Conservation (phyloP, 2,113 vertebrate genomes). For the Edolisoma coerulescens region DNA sequence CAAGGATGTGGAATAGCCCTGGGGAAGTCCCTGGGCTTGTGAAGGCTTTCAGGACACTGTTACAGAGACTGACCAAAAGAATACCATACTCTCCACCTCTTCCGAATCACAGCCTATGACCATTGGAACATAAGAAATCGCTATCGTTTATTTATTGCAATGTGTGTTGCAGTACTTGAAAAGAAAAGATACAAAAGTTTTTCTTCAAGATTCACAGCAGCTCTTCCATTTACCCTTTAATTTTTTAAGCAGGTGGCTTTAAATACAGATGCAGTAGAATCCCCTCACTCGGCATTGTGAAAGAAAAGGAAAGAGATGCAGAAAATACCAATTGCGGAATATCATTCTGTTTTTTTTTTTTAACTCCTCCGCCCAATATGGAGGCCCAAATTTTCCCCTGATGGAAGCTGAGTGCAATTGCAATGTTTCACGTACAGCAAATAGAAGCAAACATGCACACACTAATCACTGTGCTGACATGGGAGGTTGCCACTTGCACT, state of each 20-base stretch:
- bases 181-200: not conserved
- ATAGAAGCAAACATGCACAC: not conserved
- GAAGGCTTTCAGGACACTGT: not conserved
- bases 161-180: not conserved
- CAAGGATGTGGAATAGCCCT: not conserved
- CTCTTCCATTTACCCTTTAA: not conserved
- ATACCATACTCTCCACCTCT: not conserved
- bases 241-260: not conserved
- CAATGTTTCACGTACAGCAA: not conserved
- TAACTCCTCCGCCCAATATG: not conserved
- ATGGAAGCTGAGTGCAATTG: not conserved
- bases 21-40: not conserved
- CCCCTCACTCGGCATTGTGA: not conserved
- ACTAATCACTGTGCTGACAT: not conserved
- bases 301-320: not conserved
- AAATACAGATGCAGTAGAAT: not conserved
- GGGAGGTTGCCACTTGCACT: not conserved
- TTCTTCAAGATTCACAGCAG: not conserved
- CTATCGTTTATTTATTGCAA: not conserved
- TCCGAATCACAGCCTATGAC: rapidly evolving
- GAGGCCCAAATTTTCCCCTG: not conserved
- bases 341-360: not conserved
- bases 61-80: not conserved
- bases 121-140: not conserved
- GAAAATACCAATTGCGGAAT: not conserved